Conservation (phyloP, 2,888 invertebrate genomes). For the Carterocephalus palaemon region DNA sequence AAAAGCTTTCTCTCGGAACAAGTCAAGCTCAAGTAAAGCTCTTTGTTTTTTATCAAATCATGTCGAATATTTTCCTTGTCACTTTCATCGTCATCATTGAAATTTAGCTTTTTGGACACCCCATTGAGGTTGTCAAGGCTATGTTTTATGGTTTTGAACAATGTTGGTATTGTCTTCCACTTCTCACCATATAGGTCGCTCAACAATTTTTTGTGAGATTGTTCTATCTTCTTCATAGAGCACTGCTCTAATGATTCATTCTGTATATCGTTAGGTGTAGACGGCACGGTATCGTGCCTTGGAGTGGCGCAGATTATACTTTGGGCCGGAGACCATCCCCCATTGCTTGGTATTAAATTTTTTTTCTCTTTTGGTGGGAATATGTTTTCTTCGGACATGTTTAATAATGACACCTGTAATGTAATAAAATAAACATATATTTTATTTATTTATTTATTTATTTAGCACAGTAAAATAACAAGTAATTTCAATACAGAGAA, state of each 20-base stretch:
- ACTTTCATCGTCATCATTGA: constrained; percentile 54
- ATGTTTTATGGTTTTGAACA: constrained; percentile 56
- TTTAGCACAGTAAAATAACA: too few species aligned
- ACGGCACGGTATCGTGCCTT: constrained; percentile 48
- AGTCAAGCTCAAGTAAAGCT: constrained; percentile 55
- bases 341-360: constrained; percentile 47
- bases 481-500: too few species aligned
- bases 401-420: constrained; percentile 61
- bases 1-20: constrained; percentile 55
- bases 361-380: constrained; percentile 36
- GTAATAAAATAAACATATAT: too few species aligned
- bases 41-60: constrained; percentile 48
- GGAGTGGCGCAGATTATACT: constrained; percentile 62
- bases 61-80: constrained; percentile 62
- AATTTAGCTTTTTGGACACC: constrained; percentile 56
- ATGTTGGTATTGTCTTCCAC: constrained; percentile 73
- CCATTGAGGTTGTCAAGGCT: constrained; percentile 48
- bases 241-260: constrained; percentile 66
- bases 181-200: constrained; percentile 76
- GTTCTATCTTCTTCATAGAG: constrained; percentile 59
- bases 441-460: too few species aligned
- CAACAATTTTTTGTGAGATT: constrained; percentile 63
- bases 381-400: constrained; percentile 43
- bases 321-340: constrained; percentile 69
- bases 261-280: constrained; percentile 57